phyloP scores from a whole-genome alignment of 2,113 vertebrate species.

The Tetrax tetrax region DNA sequence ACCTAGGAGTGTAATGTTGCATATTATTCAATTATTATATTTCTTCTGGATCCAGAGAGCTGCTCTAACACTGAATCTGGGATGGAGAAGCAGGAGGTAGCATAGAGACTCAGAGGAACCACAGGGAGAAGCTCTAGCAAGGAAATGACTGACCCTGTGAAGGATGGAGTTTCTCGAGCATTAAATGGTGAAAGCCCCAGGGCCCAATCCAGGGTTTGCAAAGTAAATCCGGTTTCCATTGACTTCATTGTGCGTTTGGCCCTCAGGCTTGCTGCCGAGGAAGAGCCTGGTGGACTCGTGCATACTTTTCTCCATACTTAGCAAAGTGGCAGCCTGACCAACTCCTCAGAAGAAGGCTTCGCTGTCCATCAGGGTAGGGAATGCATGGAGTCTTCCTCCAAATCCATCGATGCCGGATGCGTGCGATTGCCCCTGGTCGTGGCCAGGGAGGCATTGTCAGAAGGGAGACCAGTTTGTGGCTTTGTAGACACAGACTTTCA shows the following conservation, averaged over 20 bases:
- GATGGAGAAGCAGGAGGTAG: not conserved
- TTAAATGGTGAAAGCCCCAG: not conserved
- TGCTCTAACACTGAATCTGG: not conserved
- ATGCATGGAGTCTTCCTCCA: too few relatives aligned
- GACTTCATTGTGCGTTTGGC: not conserved
- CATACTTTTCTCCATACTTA: rapidly evolving
- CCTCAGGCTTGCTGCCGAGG: not conserved
- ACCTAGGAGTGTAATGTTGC: conserved; percentile 37
- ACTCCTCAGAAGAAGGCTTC: not conserved
- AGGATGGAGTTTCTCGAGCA: not conserved
- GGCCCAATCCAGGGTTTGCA: not conserved
- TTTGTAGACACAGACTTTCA: not conserved
- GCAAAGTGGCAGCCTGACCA: not conserved
- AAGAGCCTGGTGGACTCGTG: not conserved
- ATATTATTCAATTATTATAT: conserved; percentile 49
- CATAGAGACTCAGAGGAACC: not conserved
- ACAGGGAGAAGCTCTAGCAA: not conserved
- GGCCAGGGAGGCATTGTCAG: not conserved
- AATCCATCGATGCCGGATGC: rapidly evolving
- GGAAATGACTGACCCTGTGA: not conserved
- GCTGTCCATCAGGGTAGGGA: not conserved
- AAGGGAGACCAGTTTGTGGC: not conserved
- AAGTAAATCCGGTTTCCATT: not conserved
- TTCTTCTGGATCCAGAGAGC: conserved; percentile 9
- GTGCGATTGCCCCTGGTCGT: rapidly evolving